Base-by-base conservation (phyloP, 2,797 vertebrate genomes). In the Miichthys miiuy region DNA sequence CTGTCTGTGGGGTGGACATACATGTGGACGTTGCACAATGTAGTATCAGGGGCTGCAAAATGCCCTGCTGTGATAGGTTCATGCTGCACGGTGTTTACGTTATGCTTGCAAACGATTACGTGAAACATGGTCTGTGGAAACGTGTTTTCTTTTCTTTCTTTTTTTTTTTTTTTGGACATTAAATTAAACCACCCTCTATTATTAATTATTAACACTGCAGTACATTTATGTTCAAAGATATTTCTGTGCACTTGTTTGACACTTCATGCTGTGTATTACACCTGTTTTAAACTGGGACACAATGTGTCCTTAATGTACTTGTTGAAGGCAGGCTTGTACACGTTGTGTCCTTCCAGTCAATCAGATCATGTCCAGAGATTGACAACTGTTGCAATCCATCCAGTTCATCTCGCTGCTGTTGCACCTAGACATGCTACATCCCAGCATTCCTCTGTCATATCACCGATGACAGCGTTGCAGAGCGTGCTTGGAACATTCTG, bases 1-100 rank as follows among this genome's bases (percentile, higher is more conserved):
- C 34, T 38, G 34, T 38, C 1, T 48, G 52, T 14, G 17, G 55
- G 1, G 34, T 72, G 55, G 30, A 72, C 63, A 17, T 58, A 14
- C 71, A 67, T 70, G 13, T 73, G 55, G 7, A 42, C 21, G 38
- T 87, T 73, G 66, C 62, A 80, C 67, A 60, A 65, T 65, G 50
- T 46, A 30, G 12, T 38, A 34, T 2, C 5, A 6, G 1, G 30
- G 30, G 30, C 44, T 62, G 20, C 52, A 56, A 67, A 72, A 52
- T 57, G 21, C n/a, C 5, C 50, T 18, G 4, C 57, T 57, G 61
- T 66, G 41, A 67, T 74, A 61, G 67, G 63, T 38, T 4, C 17
- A 21, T 8, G 7, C 1, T 62, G 57, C n/a, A 4, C 25, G 7
- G 27, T 60, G 16, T 51, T 41, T 62, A 51, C 8, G 3, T 21